Base-by-base conservation (phyloP, 2,888 invertebrate genomes). In the Rhingia campestris region DNA sequence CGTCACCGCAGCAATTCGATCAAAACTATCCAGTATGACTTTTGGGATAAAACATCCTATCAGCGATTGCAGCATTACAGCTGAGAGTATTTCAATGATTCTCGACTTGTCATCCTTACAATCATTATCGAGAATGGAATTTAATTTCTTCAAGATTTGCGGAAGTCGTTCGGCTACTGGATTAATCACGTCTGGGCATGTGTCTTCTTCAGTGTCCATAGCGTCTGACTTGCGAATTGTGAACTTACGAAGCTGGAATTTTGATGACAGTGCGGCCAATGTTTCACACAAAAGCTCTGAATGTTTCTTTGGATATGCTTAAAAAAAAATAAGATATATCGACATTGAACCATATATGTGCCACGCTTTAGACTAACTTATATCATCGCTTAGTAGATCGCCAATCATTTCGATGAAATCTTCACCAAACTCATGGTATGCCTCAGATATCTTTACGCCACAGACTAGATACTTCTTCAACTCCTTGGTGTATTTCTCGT, bases 1-100 rank as follows among this genome's bases (percentile, higher is more conserved):
- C 0, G 94, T 93, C 7, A 91, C 91, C 0, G 89, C 88, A 1
- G 93, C 89, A 6, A 94, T 93, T n/a, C 91, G 92, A 72, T 94
- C 92, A 56, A 97, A 92, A 1, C 93, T 92, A 58, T 92, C 91
- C 41, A 93, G 91, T 12, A 94, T 93, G 86, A 93, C 92, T 1
- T 92, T 91, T 7, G 95, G 94, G 91, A 95, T 95, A 54, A 94
- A 94, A 81, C 93, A 94, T 0, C 95, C 95, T 6, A 95, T 94
- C 4, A 96, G 93, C 82, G 95, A 95, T 92, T 97, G 97, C 87
- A 97, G 95, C 45, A 97, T 92, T 79, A 97, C 93, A 0, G 97
- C 97, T 88, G 96, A 96, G 4, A 98, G 92, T 90, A 97, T 95
- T 12, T 96, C 94, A 85, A 94, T 92, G 0, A 94, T 93, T 76